phyloP scores from a whole-genome alignment of 1,140 invertebrate genomes.

The Leptinotarsa lineolata region DNA sequence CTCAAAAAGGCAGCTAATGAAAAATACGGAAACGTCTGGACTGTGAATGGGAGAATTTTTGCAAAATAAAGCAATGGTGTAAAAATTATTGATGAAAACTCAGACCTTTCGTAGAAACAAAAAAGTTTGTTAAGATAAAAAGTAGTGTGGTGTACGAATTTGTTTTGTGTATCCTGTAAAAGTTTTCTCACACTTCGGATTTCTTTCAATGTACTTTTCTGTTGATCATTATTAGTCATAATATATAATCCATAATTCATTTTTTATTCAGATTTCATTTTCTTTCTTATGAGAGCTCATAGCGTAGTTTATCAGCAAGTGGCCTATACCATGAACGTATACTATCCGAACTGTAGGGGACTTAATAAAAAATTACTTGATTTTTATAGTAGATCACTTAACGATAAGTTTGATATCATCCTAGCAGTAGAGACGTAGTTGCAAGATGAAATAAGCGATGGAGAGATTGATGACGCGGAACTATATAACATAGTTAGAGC shows the following conservation, averaged over 20 bases:
- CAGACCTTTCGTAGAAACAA: too few species aligned
- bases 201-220: too few species aligned
- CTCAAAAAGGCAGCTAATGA: not conserved
- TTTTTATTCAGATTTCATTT: not conserved
- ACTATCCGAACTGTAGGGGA: conserved; percentile 13
- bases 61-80: conserved; percentile 7
- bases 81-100: not conserved
- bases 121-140: too few species aligned
- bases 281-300: too few species aligned
- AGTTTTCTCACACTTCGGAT: too few species aligned
- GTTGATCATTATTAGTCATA: too few species aligned
- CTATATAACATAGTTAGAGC: not conserved
- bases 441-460: conserved; percentile 4
- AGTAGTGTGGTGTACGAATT: too few species aligned
- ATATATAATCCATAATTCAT: not conserved
- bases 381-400: not conserved
- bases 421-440: conserved; percentile 6
- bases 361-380: conserved; percentile 6
- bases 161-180: too few species aligned
- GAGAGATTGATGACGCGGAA: not conserved
- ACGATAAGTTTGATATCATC: not conserved
- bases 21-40: conserved; percentile 10
- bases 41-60: not conserved
- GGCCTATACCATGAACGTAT: not conserved
- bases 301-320: not conserved